A percentile compares a stretch with the other conserved stretches of the same genome.
phyloP scores from a whole-genome alignment of 2,888 invertebrate species.

The Heterodera filipjevi region DNA sequence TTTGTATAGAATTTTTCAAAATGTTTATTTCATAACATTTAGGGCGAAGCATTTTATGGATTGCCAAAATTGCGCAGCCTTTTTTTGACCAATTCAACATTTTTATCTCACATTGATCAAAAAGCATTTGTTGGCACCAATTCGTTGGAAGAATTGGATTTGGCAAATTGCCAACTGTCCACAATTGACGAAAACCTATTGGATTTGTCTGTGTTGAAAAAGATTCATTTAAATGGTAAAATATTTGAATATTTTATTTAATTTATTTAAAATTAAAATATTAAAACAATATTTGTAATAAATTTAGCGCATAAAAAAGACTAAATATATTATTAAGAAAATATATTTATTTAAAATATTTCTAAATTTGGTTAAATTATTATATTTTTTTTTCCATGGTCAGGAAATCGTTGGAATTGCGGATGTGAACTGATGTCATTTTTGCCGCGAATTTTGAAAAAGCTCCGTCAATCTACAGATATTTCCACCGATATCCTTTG shows the following conservation, averaged over 20 bases:
- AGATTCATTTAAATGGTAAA: slow-evolving; percentile 10
- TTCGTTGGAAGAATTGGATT: slow-evolving; percentile 18
- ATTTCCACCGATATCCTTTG: neutral
- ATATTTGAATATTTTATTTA: too few relatives aligned
- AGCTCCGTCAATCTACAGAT: neutral
- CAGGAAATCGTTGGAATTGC: slow-evolving; percentile 40
- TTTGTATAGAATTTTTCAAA: neutral
- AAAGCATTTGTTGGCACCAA: slow-evolving; percentile 15
- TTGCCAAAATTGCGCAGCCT: slow-evolving; percentile 19
- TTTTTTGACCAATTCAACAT: slow-evolving; percentile 23
- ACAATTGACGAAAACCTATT: neutral
- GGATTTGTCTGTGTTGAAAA: slow-evolving; percentile 12
- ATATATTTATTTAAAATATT: neutral
- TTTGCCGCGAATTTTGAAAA: slow-evolving; percentile 30
- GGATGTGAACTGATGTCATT: slow-evolving; percentile 37
- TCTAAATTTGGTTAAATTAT: neutral
- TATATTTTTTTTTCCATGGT: neutral
- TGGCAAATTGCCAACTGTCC: slow-evolving; percentile 24
- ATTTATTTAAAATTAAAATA: too few relatives aligned
- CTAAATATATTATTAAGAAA: too few relatives aligned
- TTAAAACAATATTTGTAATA: too few relatives aligned
- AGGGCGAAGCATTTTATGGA: slow-evolving; percentile 7
- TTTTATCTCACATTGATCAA: slow-evolving; percentile 14
- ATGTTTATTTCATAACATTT: neutral
- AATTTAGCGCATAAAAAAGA: too few relatives aligned